Base-by-base conservation (phyloP, 2,113 vertebrate genomes). In the Poeciliopsis occidentalis region DNA sequence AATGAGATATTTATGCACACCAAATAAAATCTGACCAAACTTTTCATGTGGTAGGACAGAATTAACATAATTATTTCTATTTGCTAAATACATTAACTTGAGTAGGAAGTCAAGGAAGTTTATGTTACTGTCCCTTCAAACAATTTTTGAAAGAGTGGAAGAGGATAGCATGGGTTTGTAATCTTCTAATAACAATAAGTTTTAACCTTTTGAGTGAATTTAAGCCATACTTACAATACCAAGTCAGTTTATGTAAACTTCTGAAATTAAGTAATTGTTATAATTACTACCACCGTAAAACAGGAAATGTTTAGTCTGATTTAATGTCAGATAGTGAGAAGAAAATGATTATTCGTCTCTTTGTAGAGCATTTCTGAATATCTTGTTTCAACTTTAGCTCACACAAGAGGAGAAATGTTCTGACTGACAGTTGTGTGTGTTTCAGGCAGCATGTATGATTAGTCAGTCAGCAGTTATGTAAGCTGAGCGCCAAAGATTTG, bases 381-480 rank as follows among this genome's bases (percentile, higher is more conserved):
- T 54, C 51, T 54, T 7, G 51, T 54, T 54, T 24, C 51, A 54
- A 24, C 22, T 61, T 51, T 51, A 29, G 30, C 51, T 54, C 12
- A 37, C 24, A 29, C 74, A 63, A 47, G 4, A 13, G 26, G n/a
- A 64, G 22, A 64, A 64, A 69, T 57, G 30, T 24, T 7, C 31
- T 60, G 30, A 30, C 65, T 67, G 67, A 67, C 71, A 63, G 27
- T 63, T 47, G 69, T 73, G 68, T 72, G 61, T 71, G 76, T 87
- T 71, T 87, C 69, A 88, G 81, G 83, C 81, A 89, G 85, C 69
- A 73, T 83, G 79, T 87, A 68, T 80, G 83, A 92, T 92, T 91
- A 89, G 84, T 92, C 90, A 91, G 79, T 92, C 89, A 47, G 57
- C 78, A 75, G 90, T 92, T 91, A 87, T 91, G 87, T 89, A 90